Base-by-base conservation (phyloP, 2,888 invertebrate genomes). In the Calameuta filiformis region DNA sequence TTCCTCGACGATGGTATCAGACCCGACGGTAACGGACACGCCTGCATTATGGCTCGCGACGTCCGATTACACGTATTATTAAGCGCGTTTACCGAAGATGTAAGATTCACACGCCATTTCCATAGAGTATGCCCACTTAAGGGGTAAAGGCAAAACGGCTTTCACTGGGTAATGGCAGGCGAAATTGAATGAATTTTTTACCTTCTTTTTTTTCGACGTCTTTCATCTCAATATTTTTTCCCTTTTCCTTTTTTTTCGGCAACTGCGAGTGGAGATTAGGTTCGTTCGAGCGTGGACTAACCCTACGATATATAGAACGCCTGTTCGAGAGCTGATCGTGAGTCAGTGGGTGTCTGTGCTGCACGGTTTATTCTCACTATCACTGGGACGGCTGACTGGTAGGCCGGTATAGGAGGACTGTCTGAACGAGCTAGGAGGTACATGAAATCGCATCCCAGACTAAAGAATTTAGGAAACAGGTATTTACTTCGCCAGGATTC, bases 131-230 rank as follows among this genome's bases (percentile, higher is more conserved):
- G 34, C n/a, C 56, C 34, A 77, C 73, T 73, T 68, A 77, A 77
- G 35, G 73, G 35, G 71, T 33, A n/a, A 33, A 35, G 12, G 12
- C n/a, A n/a, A 73, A 35, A n/a, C 35, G 78, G 75, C 75, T 78
- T 78, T 34, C 75, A 35, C 73, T 31, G 76, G 75, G 78, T 78
- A 78, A 78, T 78, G 78, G 75, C 73, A 56, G 76, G 76, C 37
- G 78, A 78, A 78, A 78, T 78, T 78, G 78, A 78, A 77, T 77
- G 75, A 78, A 78, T 76, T 78, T 78, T 78, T 78, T 69, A 75
- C 33, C 35, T 35, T 35, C 6, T 11, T 73, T 35, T 74, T 35
- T 74, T 35, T 56, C 23, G 23, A 56, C 40, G 23, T 56, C 40
- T 56, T 56, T 56, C 23, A 56, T 15, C 40, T 56, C 9, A 23